Base-by-base conservation (phyloP, 1,140 invertebrate genomes). In the Dinothrombium tinctorium region DNA sequence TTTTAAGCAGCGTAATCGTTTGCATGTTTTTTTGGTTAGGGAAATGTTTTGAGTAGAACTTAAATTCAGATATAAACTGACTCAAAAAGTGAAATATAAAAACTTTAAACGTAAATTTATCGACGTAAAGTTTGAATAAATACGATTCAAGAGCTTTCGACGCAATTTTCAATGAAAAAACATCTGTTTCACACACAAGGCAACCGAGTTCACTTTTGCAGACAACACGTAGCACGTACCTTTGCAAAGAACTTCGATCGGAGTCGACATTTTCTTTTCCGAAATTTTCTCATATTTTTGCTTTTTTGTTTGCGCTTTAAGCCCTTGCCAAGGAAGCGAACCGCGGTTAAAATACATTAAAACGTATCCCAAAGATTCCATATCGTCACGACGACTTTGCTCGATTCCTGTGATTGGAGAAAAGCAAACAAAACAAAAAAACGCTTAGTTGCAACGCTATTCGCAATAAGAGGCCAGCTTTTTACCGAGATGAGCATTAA, bases 261-360 rank as follows among this genome's bases (percentile, higher is more conserved):
- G 62, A 21, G 69, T 71, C n/a, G 67, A 65, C 68, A 72, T 69
- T 56, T 71, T 71, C 56, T 70, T 70, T 53, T 71, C 69, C 49
- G 63, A 66, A 37, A 71, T 71, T 51, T 67, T 68, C 49, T 72
- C 69, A 55, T 72, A 71, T 47, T 71, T 72, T 49, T 70, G 67
- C 47, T 67, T 68, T 51, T 70, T 70, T 23, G 64, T 71, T 14
- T 62, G 63, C 40, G 69, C 69, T 57, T 66, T 67, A 8, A 70
- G 54, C 26, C 67, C 66, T 51, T 70, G 67, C 68, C 68, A 70
- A 7, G 69, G 69, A 24, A 72, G 54, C 46, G 57, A 59, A 14
- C 69, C 68, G 35, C 66, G 57, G 52, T 71, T 69, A 55, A 72
- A 72, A 50, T 72, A 73, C 65, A 73, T 70, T 32, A 72, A 57